phyloP scores from a whole-genome alignment of 1,140 invertebrate species.

The Drosophila nasuta region DNA sequence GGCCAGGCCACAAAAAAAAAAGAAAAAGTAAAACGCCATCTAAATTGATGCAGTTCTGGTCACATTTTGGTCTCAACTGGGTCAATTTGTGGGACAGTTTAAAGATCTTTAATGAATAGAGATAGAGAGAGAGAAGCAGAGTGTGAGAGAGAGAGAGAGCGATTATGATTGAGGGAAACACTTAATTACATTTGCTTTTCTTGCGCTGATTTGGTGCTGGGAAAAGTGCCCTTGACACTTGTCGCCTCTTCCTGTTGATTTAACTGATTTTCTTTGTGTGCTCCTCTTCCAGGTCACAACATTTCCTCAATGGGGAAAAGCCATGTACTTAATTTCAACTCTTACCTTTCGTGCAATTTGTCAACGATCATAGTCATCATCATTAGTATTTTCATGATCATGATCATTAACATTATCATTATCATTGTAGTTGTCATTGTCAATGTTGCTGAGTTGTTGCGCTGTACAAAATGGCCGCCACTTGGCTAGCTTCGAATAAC shows the following conservation, averaged over 20 bases:
- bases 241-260: constrained; percentile 61
- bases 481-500: constrained; percentile 1
- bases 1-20: constrained; percentile 22
- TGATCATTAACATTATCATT: constrained; percentile 8
- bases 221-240: constrained; percentile 76
- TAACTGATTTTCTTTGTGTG: constrained; percentile 71
- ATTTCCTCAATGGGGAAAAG: constrained; percentile 43
- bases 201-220: constrained; percentile 6
- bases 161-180: not conserved
- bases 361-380: constrained; percentile 50
- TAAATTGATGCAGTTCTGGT: not conserved
- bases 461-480: constrained; percentile 63
- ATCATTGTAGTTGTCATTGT: constrained; percentile 14
- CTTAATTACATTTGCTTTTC: constrained; percentile 5
- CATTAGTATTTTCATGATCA: constrained; percentile 18
- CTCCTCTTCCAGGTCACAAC: constrained; percentile 46
- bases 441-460: not conserved
- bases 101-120: not conserved
- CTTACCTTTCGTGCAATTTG: constrained; percentile 36
- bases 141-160: no score
- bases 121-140: no score
- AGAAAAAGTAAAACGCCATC: no score
- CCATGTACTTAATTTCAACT: no score
- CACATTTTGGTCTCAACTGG: not conserved
- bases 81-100: not conserved